A percentile compares a stretch with the other conserved stretches of the same genome.
Conservation (phyloP, 2,888 invertebrate species). For the Ligdia adustata region DNA sequence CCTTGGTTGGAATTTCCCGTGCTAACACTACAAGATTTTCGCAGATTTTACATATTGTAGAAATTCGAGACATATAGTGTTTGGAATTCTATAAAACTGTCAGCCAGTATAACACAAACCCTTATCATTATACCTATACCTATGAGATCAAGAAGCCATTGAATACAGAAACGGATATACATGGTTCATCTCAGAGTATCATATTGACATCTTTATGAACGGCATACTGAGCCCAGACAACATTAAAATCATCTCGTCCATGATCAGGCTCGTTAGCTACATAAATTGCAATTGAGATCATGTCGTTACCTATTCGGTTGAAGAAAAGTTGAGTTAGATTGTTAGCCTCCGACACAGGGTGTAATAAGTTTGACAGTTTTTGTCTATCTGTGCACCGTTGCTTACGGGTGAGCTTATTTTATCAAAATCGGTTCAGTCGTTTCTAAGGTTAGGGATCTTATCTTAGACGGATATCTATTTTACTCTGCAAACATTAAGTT, state of each 20-base stretch:
- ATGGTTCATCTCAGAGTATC: slow-evolving; percentile 66
- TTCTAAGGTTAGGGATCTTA: too few species aligned
- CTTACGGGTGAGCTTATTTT: too few species aligned
- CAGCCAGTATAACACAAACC: too few species aligned
- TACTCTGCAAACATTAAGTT: too few species aligned
- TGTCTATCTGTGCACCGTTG: too few species aligned
- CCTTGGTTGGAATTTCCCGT: not conserved
- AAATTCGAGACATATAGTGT: too few species aligned
- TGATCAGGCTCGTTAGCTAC: slow-evolving; percentile 13
- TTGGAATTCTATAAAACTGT: too few species aligned
- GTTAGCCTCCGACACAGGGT: too few species aligned
- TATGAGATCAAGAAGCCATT: not conserved
- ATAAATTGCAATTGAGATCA: slow-evolving; percentile 9
- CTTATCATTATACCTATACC: too few species aligned
- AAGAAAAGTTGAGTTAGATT: not conserved
- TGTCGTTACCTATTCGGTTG: not conserved
- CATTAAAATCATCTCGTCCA: slow-evolving; percentile 17
- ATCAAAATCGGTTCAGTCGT: too few species aligned
- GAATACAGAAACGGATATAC: slow-evolving; percentile 58
- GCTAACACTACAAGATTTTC: not conserved
- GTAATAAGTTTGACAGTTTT: too few species aligned
- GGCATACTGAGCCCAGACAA: slow-evolving; percentile 44
- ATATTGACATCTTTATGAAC: slow-evolving; percentile 72
- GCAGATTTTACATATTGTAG: slow-evolving; percentile 43
- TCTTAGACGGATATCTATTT: too few species aligned